phyloP scores from a whole-genome alignment of 2,113 vertebrate species.

The Anoura caudifer region DNA sequence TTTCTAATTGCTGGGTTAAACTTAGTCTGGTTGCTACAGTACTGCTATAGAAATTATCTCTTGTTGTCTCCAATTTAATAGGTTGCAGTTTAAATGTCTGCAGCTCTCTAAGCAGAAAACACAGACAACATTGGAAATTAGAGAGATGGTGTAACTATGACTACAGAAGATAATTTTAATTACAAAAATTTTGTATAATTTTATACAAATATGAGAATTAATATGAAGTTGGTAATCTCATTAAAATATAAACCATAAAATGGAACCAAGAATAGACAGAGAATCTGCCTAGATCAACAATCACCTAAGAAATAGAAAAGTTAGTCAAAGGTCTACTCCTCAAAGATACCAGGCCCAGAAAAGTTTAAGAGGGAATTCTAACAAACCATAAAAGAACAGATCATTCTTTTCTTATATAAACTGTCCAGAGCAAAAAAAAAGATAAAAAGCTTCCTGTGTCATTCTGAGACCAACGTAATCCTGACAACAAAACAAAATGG shows the following conservation, averaged over 20 bases:
- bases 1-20: background rate
- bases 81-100: background rate
- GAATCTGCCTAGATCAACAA: background rate
- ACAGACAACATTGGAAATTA: background rate
- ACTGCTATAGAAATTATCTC: background rate
- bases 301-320: constrained; percentile 12
- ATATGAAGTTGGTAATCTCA: background rate
- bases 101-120: background rate
- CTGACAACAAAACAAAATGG: background rate
- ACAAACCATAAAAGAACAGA: background rate
- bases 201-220: constrained; percentile 22
- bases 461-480: background rate
- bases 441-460: background rate
- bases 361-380: background rate
- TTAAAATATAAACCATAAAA: background rate
- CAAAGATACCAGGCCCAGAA: background rate
- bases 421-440: background rate
- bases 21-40: background rate
- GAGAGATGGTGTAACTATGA: background rate
- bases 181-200: background rate
- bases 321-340: background rate
- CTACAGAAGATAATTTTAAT: background rate
- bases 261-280: background rate
- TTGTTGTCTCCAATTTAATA: background rate
- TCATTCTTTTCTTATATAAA: background rate